A percentile compares a stretch with the other conserved stretches of the same genome.
Conservation (phyloP, 2,888 invertebrate genomes). For the Chymomyza amoena region DNA sequence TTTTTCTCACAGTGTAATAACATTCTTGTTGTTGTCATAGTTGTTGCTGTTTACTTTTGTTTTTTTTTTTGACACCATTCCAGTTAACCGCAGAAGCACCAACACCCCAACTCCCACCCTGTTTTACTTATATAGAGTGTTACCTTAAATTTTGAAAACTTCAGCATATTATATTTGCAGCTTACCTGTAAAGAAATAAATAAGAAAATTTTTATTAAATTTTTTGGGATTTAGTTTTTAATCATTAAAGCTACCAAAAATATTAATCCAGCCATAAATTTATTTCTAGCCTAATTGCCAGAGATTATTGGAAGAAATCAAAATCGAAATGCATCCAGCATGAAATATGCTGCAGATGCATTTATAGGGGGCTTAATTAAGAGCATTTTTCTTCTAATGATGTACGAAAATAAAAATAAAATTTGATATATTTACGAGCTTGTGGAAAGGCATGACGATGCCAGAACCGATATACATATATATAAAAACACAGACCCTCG, state of each 20-base stretch:
- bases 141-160: background rate
- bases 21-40: background rate
- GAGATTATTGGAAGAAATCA: constrained; percentile 46
- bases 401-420: constrained; percentile 46
- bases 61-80: constrained; percentile 68
- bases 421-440: constrained; percentile 63
- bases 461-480: background rate
- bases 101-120: background rate
- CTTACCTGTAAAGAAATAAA: constrained; percentile 57
- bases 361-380: background rate
- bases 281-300: constrained; percentile 50
- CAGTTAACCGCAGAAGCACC: background rate
- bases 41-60: constrained; percentile 2
- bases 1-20: too few relatives aligned
- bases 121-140: background rate
- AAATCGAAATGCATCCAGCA: background rate
- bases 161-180: constrained; percentile 1
- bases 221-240: background rate
- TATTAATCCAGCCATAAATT: constrained; percentile 43
- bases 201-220: background rate
- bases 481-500: background rate
- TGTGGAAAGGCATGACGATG: constrained; percentile 20
- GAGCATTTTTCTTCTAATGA: constrained; percentile 14
- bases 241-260: background rate
- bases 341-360: background rate